Base-by-base conservation (phyloP, 2,888 invertebrate genomes). In the Torymus tubicola region DNA sequence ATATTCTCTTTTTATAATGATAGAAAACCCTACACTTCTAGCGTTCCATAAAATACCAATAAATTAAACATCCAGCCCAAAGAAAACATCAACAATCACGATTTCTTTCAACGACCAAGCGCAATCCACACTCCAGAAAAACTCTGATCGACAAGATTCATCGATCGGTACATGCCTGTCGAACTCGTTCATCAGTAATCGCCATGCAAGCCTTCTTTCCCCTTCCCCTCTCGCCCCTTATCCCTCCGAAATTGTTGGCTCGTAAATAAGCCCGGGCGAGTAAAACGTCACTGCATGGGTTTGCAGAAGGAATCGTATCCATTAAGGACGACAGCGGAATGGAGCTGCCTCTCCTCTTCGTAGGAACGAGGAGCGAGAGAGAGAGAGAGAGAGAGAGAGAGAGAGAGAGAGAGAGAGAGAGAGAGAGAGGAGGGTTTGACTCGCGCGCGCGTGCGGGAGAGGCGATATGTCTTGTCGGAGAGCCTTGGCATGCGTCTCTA, bases 231-330 rank as follows among this genome's bases (percentile, higher is more conserved):
- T 10, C 55, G 1, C 53, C n/a, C 13, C 18, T 24, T 8, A n/a
- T 12, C 24, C 14, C 11, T 18, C 50, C 42, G 64, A 81, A 78
- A 81, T 78, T 81, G 74, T 81, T 75, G 71, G 78, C 78, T 78
- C 78, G 74, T 81, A 78, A 81, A 81, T 81, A 81, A 81, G 67
- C 65, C 61, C 57, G 13, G 16, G 64, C 71, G 71, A 81, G 61
- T 78, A 81, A 81, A 81, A 81, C 70, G 81, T 81, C 81, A 78
- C 65, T 78, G 58, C 70, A 63, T 53, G 70, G 65, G 71, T 73
- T 72, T 61, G 70, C 16, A 83, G 82, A 81, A 80, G 81, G 79
- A 83, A 82, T 83, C 73, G 81, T 81, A 84, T 81, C 82, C 83
- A 83, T 84, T 84, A 83, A 83, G 81, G 77, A 72, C 67, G 75